Evolutionary conservation across 2,888 invertebrate species (phyloP).

Genomic region (Anorthoa munda): DNA sequence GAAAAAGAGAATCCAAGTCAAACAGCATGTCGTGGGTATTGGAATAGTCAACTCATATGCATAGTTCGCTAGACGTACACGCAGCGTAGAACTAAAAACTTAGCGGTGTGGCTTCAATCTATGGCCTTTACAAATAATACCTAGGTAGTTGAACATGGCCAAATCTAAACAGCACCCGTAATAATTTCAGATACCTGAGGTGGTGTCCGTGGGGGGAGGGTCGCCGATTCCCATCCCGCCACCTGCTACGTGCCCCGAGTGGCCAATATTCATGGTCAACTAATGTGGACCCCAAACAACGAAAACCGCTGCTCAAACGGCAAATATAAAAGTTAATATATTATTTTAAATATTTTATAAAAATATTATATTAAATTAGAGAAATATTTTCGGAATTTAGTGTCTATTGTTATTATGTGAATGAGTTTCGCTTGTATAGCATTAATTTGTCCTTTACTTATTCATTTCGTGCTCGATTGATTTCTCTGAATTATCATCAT

Average conservation of each 20-base stretch:
- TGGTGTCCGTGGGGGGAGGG: slow-evolving; percentile 86
- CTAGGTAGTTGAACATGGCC: background rate
- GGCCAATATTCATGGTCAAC: slow-evolving; percentile 89
- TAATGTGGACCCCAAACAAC: slow-evolving; percentile 66
- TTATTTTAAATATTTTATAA: slow-evolving; percentile 1
- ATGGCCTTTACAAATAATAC: background rate
- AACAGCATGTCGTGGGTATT: background rate
- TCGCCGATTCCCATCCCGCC: slow-evolving; percentile 87
- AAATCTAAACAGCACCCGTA: slow-evolving; percentile 13
- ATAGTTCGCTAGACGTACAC: background rate
- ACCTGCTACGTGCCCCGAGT: slow-evolving; percentile 87
- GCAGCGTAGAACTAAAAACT: background rate
- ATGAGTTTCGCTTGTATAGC: slow-evolving; percentile 33
- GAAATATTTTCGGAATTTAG: slow-evolving; percentile 29
- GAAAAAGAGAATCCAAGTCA: background rate
- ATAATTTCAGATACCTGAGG: slow-evolving; percentile 84
- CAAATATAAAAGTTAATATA: slow-evolving; percentile 36
- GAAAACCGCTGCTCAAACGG: slow-evolving; percentile 41
- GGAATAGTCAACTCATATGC: background rate
- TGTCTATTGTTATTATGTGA: slow-evolving; percentile 22
- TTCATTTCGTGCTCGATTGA: slow-evolving; percentile 6
- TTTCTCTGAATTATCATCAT: background rate
- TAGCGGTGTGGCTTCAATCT: background rate
- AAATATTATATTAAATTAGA: slow-evolving; percentile 23
- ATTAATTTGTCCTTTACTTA: background rate